These are phyloP conservation scores for Gymnorhina tibicen DNA, from an alignment of 2,113 vertebrate species.

Conservation along the genomic window DNA sequence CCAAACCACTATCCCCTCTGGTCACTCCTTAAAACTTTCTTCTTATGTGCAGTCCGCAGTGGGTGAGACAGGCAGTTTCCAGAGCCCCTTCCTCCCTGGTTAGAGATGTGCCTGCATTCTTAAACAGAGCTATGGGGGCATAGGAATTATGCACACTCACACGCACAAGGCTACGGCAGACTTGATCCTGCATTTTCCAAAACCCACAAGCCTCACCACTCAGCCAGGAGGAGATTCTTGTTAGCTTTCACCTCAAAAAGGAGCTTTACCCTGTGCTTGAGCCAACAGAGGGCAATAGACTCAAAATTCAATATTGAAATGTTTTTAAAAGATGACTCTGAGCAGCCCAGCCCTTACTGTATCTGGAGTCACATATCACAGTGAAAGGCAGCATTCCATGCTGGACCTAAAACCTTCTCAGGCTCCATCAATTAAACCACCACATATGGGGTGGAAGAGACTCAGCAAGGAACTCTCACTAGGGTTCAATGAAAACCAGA, in stretches of 20 bases:
- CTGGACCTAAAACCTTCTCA: conserved; percentile 54
- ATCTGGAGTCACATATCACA: conserved; percentile 50
- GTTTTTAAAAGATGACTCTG: not conserved
- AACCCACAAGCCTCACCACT: not conserved
- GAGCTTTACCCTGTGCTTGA: not conserved
- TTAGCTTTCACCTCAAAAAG: not conserved
- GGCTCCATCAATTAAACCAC: conserved; percentile 61
- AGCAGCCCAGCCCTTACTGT: conserved; percentile 5
- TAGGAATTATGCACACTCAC: not conserved
- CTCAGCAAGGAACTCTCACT: conserved; percentile 48
- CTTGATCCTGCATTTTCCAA: not conserved
- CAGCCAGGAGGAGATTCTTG: not conserved
- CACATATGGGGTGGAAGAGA: conserved; percentile 57
- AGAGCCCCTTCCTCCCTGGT: not conserved
- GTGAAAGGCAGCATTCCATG: conserved; percentile 1
- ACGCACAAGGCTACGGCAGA: not conserved
- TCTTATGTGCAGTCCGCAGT: not conserved
- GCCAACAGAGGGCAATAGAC: conserved; percentile 59
- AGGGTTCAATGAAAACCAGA: conserved; percentile 43
- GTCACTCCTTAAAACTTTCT: not conserved
- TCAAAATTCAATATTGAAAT: conserved; percentile 25
- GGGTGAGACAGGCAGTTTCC: not conserved
- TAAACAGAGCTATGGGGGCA: not conserved
- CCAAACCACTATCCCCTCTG: not conserved
- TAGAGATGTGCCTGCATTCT: not conserved